These are phyloP conservation scores for Drosophila lowei DNA, from an alignment of 1,140 invertebrate species.

Conservation along the genomic window DNA sequence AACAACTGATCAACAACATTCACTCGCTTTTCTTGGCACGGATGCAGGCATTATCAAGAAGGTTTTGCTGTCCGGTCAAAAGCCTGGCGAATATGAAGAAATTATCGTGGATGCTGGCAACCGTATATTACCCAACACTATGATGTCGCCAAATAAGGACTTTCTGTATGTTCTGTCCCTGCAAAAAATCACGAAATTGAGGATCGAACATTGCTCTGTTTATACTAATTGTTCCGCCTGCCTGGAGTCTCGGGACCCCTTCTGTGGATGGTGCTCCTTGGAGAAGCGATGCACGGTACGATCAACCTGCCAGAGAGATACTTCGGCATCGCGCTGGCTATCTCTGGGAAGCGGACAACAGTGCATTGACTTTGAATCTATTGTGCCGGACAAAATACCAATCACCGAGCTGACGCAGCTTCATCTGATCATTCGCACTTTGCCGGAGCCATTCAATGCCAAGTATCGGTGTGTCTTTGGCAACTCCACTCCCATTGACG, in stretches of 20 bases:
- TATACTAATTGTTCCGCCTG: constrained; percentile 95
- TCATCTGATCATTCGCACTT: constrained; percentile 93
- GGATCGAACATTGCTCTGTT: constrained; percentile 95
- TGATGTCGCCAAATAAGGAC: constrained; percentile 90
- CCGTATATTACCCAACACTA: constrained; percentile 91
- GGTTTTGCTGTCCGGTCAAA: constrained; percentile 87
- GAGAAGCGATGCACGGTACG: constrained; percentile 96
- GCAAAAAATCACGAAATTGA: constrained; percentile 93
- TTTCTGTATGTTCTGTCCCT: constrained; percentile 89
- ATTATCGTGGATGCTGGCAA: constrained; percentile 89
- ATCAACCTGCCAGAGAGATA: constrained; percentile 94
- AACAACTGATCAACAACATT: constrained; percentile 90
- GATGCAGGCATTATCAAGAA: constrained; percentile 91
- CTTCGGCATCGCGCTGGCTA: constrained; percentile 95
- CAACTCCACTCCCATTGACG: constrained; percentile 92
- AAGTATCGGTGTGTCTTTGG: constrained; percentile 98
- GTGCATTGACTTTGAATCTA: constrained; percentile 97
- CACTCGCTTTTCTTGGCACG: constrained; percentile 96
- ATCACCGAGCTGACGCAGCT: constrained; percentile 93
- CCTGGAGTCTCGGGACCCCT: constrained; percentile 96
- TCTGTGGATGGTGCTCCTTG: constrained; percentile 99
- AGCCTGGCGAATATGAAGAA: constrained; percentile 91
- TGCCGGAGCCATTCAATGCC: constrained; percentile 94
- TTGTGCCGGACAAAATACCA: constrained; percentile 94
- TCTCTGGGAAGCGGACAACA: constrained; percentile 95